Percentiles rank a stretch among this genome's conserved stretches.
Evolutionary conservation across 2,113 vertebrate species (phyloP).

Genomic region (Bubalus kerabau): DNA sequence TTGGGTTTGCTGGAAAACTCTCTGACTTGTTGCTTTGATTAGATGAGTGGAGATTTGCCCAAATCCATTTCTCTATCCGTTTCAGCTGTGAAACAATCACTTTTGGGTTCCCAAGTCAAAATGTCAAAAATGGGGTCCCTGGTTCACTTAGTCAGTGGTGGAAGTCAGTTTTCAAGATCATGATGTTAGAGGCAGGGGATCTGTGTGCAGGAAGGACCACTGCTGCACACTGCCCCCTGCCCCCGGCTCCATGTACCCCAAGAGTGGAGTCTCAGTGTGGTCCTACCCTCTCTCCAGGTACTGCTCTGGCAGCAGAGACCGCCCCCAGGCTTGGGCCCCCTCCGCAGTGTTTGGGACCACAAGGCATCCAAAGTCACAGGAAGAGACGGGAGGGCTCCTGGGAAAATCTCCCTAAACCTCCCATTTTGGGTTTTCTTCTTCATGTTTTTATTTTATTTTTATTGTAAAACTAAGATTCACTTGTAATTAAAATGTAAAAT

Average conservation of each 20-base stretch:
- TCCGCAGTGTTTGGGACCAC: accelerated
- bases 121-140: not conserved
- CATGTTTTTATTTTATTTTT: not conserved
- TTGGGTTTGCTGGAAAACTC: not conserved
- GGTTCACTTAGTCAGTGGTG: not conserved
- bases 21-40: not conserved
- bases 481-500: not conserved
- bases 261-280: accelerated
- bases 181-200: not conserved
- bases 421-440: not conserved
- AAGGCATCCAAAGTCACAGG: not conserved
- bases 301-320: no score
- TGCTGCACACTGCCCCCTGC: accelerated
- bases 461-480: not conserved
- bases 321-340: no score
- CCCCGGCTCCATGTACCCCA: accelerated
- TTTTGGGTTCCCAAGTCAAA: not conserved
- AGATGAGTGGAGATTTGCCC: not conserved
- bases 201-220: accelerated
- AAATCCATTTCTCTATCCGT: not conserved
- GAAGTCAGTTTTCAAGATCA: not conserved
- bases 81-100: not conserved
- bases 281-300: accelerated
- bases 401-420: not conserved
- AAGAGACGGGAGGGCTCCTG: not conserved